Evolutionary conservation across 1,140 invertebrate species (phyloP).

Genomic region (Drosophila oshimai): DNA sequence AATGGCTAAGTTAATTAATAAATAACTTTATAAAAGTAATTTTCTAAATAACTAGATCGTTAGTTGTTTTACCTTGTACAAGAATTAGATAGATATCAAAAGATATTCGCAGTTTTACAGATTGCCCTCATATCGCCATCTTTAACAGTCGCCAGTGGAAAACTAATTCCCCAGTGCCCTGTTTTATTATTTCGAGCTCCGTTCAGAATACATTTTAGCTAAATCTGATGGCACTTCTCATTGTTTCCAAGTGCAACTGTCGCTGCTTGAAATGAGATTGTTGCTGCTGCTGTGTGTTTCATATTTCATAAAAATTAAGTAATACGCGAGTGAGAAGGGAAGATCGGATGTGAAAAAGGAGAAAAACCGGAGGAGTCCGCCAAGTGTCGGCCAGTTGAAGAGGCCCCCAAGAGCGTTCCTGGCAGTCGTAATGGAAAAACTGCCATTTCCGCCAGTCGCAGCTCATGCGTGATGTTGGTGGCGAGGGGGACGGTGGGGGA

Average conservation of each 20-base stretch:
- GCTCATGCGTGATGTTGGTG: conserved; percentile 60
- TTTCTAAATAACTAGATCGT: too few relatives aligned
- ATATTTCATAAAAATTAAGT: conserved; percentile 80
- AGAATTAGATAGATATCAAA: too few relatives aligned
- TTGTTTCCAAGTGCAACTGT: conserved; percentile 44
- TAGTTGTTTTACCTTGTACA: too few relatives aligned
- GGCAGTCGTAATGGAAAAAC: conserved; percentile 70
- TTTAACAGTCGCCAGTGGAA: not conserved
- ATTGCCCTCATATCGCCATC: too few relatives aligned
- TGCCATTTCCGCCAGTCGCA: conserved; percentile 68
- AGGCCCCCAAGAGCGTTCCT: conserved; percentile 25
- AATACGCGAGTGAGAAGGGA: conserved; percentile 34
- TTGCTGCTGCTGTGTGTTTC: conserved; percentile 39
- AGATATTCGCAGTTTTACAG: not conserved
- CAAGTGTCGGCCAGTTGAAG: conserved; percentile 43
- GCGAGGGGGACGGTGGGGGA: not conserved
- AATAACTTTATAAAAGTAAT: too few relatives aligned
- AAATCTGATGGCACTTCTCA: conserved; percentile 48
- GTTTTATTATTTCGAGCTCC: conserved; percentile 28
- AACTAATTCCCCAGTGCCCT: not conserved
- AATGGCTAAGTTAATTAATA: too few relatives aligned
- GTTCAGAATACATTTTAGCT: conserved; percentile 42
- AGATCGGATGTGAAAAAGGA: not conserved
- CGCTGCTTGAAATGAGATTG: not conserved
- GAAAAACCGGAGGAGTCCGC: not conserved